Evolutionary conservation across 2,113 vertebrate species (phyloP).

Genomic region (Notothenia coriiceps): DNA sequence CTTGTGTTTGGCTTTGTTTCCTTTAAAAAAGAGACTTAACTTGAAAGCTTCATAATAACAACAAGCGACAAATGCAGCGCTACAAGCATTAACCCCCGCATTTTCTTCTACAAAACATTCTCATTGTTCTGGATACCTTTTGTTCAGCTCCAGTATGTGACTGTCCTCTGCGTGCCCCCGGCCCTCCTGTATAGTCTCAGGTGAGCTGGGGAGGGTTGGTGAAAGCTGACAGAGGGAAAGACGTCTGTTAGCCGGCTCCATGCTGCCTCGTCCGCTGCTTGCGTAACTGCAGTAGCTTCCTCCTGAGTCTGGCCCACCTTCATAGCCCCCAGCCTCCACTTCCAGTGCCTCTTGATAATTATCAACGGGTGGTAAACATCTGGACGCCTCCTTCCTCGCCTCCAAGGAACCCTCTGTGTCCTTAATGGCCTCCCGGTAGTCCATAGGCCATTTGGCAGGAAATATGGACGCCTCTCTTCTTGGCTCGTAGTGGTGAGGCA

Average conservation of each 20-base stretch:
- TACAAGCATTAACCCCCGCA: not conserved
- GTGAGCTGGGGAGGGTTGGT: conserved; percentile 69
- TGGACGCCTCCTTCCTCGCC: conserved; percentile 12
- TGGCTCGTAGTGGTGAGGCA: conserved; percentile 25
- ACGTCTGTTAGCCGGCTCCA: conserved; percentile 77
- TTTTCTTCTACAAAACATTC: not conserved
- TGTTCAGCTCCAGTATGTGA: conserved; percentile 42
- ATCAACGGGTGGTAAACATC: not conserved
- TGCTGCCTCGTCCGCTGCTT: conserved; percentile 85
- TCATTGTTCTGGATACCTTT: conserved; percentile 65
- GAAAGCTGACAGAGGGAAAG: conserved; percentile 76
- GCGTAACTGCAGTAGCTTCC: conserved; percentile 84
- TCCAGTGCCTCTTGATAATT: conserved; percentile 34
- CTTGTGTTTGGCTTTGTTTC: not conserved
- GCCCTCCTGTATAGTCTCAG: conserved; percentile 72
- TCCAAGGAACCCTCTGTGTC: conserved; percentile 26
- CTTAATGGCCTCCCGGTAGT: conserved; percentile 38
- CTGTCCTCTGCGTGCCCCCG: conserved; percentile 27
- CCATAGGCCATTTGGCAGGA: conserved; percentile 42
- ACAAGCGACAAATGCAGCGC: not conserved
- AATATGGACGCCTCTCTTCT: conserved; percentile 21
- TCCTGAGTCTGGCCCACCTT: conserved; percentile 64
- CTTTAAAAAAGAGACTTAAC: not conserved
- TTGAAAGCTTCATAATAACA: not conserved
- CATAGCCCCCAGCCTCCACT: conserved; percentile 51